Percentiles rank a stretch among this genome's conserved stretches.
phyloP scores from a whole-genome alignment of 2,113 vertebrate species.

The Dicaeum eximium region DNA sequence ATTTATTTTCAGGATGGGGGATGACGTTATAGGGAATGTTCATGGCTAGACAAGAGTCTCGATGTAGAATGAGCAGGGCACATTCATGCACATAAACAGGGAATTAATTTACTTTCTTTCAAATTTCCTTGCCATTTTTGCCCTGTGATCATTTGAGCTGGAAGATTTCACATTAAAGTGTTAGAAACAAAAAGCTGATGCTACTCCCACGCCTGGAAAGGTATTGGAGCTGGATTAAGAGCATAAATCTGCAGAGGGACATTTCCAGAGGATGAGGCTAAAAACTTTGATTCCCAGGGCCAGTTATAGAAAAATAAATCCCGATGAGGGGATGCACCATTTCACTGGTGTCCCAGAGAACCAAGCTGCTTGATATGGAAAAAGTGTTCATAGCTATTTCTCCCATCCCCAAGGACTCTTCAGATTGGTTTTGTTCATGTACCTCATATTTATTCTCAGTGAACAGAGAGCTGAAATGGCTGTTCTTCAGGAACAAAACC shows the following conservation, averaged over 20 bases:
- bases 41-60: neutral
- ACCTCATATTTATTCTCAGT: neutral
- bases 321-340: neutral
- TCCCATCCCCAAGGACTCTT: neutral
- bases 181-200: neutral
- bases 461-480: neutral
- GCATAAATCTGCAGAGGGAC: neutral
- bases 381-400: neutral
- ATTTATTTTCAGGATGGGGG: neutral
- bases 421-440: neutral
- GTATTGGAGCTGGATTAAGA: neutral
- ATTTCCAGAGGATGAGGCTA: neutral
- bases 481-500: neutral
- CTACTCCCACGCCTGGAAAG: neutral
- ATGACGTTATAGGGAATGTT: neutral
- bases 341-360: neutral
- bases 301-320: neutral
- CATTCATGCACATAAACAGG: neutral
- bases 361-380: neutral
- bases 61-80: neutral
- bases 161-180: neutral
- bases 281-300: neutral
- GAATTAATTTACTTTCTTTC: neutral
- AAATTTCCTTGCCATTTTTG: neutral
- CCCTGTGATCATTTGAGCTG: neutral